Evolutionary conservation across 2,797 vertebrate genomes (phyloP), one percentile per base, ranked within the genome.

Genomic region (Eptatretus atami): DNA sequence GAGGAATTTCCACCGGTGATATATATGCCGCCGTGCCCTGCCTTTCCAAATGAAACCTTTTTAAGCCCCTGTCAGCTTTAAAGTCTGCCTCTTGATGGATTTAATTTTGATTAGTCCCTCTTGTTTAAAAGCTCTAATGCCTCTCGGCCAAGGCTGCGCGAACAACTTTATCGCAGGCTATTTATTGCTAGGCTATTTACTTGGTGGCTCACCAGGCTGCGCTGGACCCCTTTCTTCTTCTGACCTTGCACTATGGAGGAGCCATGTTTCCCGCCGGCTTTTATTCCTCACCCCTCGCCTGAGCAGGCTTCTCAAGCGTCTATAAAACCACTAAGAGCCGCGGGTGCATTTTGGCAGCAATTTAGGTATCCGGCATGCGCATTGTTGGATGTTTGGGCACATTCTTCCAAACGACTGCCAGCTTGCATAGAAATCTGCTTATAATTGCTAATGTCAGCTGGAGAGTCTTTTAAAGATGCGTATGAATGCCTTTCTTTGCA

Each of bases 41-140:
- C 57, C 24, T 61, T n/a, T 61, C 57, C 57, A 61, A 61, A 61
- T 61, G n/a, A 61, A 61, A 61, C 57, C 57, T n/a, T 61, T 61
- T n/a, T 61, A 61, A 61, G 57, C 57, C 57, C 24, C 57, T 61
- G 57, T 61, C 57, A 61, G n/a, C 57, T 61, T 61, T 61, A 61
- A 61, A 61, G 57, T 25, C 57, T 61, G 57, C 57, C 57, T n/a
- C 57, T 61, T 61, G 57, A 61, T 25, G 24, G 57, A 61, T 61
- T 12, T 61, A 61, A 61, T n/a, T 61, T 61, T 61, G 57, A 61
- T 61, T 61, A 61, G 57, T n/a, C 24, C 57, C n/a, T n/a, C 24
- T 9, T 12, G 15, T 61, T 61, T 61, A 61, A 61, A 61, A 61
- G n/a, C 57, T n/a, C 57, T 61, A 61, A 61, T 61, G 57, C 57